Evolutionary conservation across 2,888 invertebrate species (phyloP), one percentile per base, ranked within the genome.

Genomic region (Eudasyphora cyanicolor): DNA sequence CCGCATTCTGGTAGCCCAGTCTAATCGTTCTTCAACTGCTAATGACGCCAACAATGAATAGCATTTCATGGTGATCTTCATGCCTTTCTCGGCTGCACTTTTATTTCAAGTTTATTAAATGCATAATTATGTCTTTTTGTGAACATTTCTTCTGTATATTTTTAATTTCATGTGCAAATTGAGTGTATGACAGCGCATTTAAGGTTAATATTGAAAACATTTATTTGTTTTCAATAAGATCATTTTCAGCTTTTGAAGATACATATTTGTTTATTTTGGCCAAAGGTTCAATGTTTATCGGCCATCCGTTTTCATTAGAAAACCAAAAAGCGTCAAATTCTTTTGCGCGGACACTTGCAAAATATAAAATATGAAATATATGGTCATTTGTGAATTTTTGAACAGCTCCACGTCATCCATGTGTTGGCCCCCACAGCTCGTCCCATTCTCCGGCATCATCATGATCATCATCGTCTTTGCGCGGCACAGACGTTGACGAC

Each of bases 121-220:
- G 84, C 84, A 76, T 81, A 84, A 84, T 84, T 84, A 78, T 71
- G 57, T 84, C 71, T 70, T 79, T 79, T 75, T 42, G 21, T 35
- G 19, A 17, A 12, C 24, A 38, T 35, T 38, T 64, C n/a, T 64
- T 64, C 35, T 10, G 5, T 45, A 21, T 51, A 21, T 51, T 21
- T 38, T 17, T 38, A 38, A 19, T 64, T 67, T 42, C 24, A 60
- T 42, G 12, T 5, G 6, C 24, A 29, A n/a, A 24, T n/a, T n/a
- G 10, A 1, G 32, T 19, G 35, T 38, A 42, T 42, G 67, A 38
- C 67, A 64, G 38, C n/a, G n/a, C 38, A 19, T 35, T 24, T 64
- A 42, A 21, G 8, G 38, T 64, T 67, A 67, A 67, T 42, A 38
- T 27, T 2, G 1, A 67, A 64, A 67, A 67, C 21, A 67, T 67